phyloP scores from a whole-genome alignment of 1,140 invertebrate species.

The Eupristina koningsbergeri region DNA sequence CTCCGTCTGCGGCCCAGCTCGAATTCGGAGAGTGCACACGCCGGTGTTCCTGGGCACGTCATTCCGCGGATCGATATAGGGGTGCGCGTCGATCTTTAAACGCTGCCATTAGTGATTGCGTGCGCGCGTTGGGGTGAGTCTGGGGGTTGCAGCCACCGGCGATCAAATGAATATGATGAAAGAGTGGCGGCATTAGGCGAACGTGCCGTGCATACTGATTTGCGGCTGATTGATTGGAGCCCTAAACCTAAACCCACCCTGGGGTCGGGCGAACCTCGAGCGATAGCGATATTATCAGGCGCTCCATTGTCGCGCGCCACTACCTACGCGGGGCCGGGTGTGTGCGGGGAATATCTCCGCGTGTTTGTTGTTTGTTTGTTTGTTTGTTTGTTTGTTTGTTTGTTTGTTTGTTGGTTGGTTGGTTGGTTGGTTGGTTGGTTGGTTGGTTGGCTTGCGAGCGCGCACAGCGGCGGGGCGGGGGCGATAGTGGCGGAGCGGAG shows the following conservation, averaged over 20 bases:
- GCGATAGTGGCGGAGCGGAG: not conserved
- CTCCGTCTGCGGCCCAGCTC: too few species aligned
- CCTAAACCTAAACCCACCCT: constrained; percentile 65
- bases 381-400: too few species aligned
- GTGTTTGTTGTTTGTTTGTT: too few species aligned
- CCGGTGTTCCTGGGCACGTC: constrained; percentile 24
- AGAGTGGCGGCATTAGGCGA: constrained; percentile 73
- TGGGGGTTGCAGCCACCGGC: constrained; percentile 33
- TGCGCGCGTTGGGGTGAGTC: not conserved
- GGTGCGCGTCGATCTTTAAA: constrained; percentile 61
- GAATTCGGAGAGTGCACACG: not conserved
- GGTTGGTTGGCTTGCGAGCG: too few species aligned
- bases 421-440: too few species aligned
- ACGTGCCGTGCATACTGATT: constrained; percentile 74
- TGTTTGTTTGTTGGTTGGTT: too few species aligned
- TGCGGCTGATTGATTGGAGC: constrained; percentile 73
- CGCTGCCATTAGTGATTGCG: constrained; percentile 66
- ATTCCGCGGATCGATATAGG: constrained; percentile 24
- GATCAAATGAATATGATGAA: constrained; percentile 74
- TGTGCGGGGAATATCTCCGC: too few species aligned
- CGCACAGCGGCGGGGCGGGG: too few species aligned
- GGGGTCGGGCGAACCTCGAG: constrained; percentile 62
- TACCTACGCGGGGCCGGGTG: too few species aligned
- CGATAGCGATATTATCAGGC: constrained; percentile 65
- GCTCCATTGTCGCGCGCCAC: constrained; percentile 40